These are phyloP conservation scores for Malurus leucopterus DNA, from an alignment of 2,797 vertebrate genomes.

Conservation along the genomic window DNA sequence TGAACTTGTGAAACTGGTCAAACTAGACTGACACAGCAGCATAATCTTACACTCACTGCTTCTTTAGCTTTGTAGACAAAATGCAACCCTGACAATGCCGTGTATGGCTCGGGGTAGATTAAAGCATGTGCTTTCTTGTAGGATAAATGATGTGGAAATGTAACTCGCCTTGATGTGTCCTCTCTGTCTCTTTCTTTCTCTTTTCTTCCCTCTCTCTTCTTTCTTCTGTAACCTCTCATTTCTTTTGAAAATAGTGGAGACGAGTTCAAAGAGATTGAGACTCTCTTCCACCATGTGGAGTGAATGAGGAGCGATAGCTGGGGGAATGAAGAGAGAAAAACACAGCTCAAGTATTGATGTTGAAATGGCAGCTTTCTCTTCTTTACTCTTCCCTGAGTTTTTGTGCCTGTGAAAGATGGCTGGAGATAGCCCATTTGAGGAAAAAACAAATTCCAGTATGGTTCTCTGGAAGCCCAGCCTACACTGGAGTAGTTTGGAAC, in stretches of 20 bases:
- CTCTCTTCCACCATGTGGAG: constrained; percentile 46
- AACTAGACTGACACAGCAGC: constrained; percentile 56
- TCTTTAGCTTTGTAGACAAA: constrained; percentile 66
- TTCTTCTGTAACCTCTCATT: not conserved
- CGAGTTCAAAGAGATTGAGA: constrained; percentile 74
- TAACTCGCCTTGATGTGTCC: constrained; percentile 87
- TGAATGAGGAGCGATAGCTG: constrained; percentile 64
- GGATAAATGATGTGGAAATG: constrained; percentile 84
- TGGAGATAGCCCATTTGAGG: not conserved
- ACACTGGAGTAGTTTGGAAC: not conserved
- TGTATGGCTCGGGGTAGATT: constrained; percentile 68
- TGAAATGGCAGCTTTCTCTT: not conserved
- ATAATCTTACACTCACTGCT: constrained; percentile 35
- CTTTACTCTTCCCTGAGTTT: not conserved
- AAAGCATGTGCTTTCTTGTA: constrained; percentile 75
- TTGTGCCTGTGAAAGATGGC: not conserved
- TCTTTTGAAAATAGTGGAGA: constrained; percentile 76
- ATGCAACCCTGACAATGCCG: constrained; percentile 56
- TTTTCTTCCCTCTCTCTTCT: constrained; percentile 55
- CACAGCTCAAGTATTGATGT: constrained; percentile 5
- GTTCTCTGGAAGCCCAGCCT: not conserved
- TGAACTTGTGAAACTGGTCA: constrained; percentile 57
- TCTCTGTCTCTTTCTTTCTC: constrained; percentile 67
- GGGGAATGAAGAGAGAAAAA: constrained; percentile 22
- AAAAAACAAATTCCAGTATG: not conserved